phyloP scores from a whole-genome alignment of 2,888 invertebrate species.

The Andrena chrysosceles region DNA sequence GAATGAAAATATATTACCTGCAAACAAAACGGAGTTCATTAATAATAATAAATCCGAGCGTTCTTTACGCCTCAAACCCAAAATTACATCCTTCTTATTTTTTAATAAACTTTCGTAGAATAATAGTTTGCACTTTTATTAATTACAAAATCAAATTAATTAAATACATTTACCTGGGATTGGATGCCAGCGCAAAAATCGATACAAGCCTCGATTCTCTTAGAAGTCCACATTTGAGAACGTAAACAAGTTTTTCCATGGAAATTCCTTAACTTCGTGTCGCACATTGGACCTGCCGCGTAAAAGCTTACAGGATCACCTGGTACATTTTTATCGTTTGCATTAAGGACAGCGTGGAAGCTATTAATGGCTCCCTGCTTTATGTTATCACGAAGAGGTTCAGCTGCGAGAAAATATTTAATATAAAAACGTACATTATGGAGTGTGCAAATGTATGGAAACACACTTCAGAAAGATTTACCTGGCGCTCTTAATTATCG shows the following conservation, averaged over 20 bases:
- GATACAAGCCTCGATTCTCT: neutral
- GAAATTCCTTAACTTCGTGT: constrained; percentile 66
- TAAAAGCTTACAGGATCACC: constrained; percentile 56
- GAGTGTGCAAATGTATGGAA: constrained; percentile 18
- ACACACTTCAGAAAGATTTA: constrained; percentile 13
- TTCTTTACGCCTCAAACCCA: too few species aligned
- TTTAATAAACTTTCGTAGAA: too few species aligned
- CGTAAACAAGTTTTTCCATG: constrained; percentile 25
- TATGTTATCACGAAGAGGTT: constrained; percentile 53
- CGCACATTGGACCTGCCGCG: constrained; percentile 30
- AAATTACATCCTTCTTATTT: too few species aligned
- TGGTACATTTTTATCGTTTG: constrained; percentile 63
- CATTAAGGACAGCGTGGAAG: constrained; percentile 55
- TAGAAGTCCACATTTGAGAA: constrained; percentile 2
- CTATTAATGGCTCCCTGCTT: constrained; percentile 59
- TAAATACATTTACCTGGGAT: too few species aligned
- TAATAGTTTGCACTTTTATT: too few species aligned
- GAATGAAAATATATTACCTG: neutral
- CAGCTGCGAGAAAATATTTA: constrained; percentile 42
- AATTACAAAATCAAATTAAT: too few species aligned
- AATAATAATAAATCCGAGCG: neutral
- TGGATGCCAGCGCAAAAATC: neutral
- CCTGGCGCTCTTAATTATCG: neutral
- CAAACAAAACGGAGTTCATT: neutral
- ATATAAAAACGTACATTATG: constrained; percentile 34